Evolutionary conservation across 2,113 vertebrate species (phyloP), one percentile per base, ranked within the genome.

Genomic region (Probosciger aterrimus): DNA sequence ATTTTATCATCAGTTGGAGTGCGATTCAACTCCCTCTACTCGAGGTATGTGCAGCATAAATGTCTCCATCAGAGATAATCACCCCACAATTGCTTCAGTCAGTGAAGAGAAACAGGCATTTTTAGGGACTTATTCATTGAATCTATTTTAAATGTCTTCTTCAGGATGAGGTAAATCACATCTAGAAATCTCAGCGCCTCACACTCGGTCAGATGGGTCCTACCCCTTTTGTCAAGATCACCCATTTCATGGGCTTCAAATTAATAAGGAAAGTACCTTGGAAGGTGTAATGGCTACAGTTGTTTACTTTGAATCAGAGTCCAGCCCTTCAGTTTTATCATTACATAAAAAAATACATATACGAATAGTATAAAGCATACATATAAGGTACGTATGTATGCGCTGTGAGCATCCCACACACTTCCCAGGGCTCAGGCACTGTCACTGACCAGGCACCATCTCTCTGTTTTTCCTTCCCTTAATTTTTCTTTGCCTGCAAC

Each of bases 371-470:
- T n/a, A 24, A 39, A 44, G 27, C 4, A 31, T 44, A 44, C 11
- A 18, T 30, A 39, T 52, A 19, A 59, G 5, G 17, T 43, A 37
- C 17, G 28, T 10, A 5, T 14, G 5, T 12, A 47, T 31, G 14
- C 3, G 14, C 35, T 14, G 33, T 65, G 50, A 73, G 37, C 52
- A 46, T 60, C 44, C 19, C n/a, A 27, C 24, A 3, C 0, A 2
- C 28, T 25, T 60, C 13, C 65, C 73, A 71, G 65, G 22, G 27
- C 65, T 57, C 6, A 3, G 35, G 19, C 1, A 5, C 46, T 4
- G 1, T 22, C n/a, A 41, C 47, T 1, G 0, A 50, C 55, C 46
- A 16, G 46, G 33, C 3, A 3, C n/a, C 6, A 1, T 63, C 78
- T 39, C 70, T 65, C 49, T 62, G 24, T 49, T 35, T 90, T 57